phyloP scores from a whole-genome alignment of 2,888 invertebrate species.

The Pachycephus smyrnensis region DNA sequence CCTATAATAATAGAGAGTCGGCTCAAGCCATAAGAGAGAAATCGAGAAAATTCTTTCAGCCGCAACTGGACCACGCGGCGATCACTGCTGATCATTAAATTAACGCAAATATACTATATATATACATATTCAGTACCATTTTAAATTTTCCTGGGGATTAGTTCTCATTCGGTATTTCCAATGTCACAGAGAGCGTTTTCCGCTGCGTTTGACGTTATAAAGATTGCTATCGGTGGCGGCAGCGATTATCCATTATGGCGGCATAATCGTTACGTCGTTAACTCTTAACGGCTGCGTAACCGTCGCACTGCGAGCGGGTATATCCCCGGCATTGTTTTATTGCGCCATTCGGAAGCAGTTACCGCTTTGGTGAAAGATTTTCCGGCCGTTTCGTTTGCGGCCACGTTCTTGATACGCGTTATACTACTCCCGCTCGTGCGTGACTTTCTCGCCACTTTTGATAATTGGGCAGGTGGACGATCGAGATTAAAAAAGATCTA shows the following conservation, averaged over 20 bases:
- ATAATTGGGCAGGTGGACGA: not conserved
- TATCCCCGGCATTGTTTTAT: constrained; percentile 41
- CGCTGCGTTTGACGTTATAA: constrained; percentile 55
- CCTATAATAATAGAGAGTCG: not conserved
- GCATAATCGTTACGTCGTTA: constrained; percentile 64
- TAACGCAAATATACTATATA: not conserved
- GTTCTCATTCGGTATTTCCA: not conserved
- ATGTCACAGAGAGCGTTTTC: constrained; percentile 33
- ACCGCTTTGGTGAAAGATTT: constrained; percentile 7
- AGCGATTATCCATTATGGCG: constrained; percentile 62
- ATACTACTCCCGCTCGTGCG: constrained; percentile 27
- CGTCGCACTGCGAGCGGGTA: constrained; percentile 24
- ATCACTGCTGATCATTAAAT: not conserved
- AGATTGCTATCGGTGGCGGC: constrained; percentile 61
- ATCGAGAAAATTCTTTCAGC: not conserved
- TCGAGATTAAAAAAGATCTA: not conserved
- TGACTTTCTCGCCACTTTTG: not conserved
- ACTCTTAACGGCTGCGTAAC: constrained; percentile 55
- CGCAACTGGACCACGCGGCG: not conserved
- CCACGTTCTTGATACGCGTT: constrained; percentile 19
- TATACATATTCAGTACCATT: not conserved
- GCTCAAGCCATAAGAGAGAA: not conserved
- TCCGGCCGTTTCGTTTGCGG: constrained; percentile 15
- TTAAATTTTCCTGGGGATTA: not conserved
- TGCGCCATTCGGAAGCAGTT: constrained; percentile 33